These are phyloP conservation scores for Boloria selene DNA, from an alignment of 2,888 invertebrate species.

Conservation along the genomic window DNA sequence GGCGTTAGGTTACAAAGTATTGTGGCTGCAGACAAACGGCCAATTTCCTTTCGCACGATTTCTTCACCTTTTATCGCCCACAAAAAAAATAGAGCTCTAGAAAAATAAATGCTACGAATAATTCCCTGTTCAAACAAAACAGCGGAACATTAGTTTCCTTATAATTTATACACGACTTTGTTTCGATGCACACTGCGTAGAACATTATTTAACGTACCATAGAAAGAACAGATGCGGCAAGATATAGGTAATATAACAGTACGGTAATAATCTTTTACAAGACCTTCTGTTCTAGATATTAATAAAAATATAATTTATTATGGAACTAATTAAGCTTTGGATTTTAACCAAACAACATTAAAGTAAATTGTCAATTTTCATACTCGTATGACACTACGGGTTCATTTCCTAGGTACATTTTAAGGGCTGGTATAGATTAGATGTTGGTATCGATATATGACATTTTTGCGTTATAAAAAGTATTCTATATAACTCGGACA, in stretches of 20 bases:
- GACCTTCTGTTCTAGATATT: no score
- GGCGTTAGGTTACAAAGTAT: conserved; percentile 41
- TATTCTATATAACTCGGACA: no score
- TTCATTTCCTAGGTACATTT: no score
- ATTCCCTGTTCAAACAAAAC: conserved; percentile 36
- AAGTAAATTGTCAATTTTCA: no score
- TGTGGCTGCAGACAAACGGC: conserved; percentile 43
- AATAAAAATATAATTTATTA: no score
- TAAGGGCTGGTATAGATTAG: no score
- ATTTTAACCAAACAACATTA: no score
- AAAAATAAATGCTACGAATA: conserved; percentile 31
- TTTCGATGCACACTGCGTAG: conserved; percentile 39
- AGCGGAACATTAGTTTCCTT: conserved; percentile 38
- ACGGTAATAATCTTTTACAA: no score
- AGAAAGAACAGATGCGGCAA: conserved; percentile 36
- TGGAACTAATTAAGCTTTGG: no score
- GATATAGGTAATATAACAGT: conserved; percentile 7
- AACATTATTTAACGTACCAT: conserved; percentile 33
- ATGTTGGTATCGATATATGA: no score
- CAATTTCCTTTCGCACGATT: conserved; percentile 45
- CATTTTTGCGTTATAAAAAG: no score
- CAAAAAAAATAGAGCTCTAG: conserved; percentile 34
- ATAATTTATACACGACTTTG: conserved; percentile 45
- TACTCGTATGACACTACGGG: no score
- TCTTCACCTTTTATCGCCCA: conserved; percentile 40